A percentile compares a stretch with the other conserved stretches of the same genome.
Evolutionary conservation across 2,797 vertebrate species (phyloP).

Genomic region (Phrynocephalus guinanensis): DNA sequence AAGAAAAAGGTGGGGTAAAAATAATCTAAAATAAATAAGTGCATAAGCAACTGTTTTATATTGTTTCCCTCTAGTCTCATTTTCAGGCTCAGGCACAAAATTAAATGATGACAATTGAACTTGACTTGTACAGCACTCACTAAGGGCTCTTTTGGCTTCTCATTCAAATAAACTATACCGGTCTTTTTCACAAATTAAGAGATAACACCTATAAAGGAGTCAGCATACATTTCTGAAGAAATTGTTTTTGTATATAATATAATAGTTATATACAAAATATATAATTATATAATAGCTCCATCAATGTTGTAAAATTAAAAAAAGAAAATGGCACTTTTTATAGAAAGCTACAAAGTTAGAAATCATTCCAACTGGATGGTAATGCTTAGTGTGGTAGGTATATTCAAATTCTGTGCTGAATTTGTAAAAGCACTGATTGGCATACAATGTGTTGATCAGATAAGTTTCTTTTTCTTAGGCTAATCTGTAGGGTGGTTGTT

Average conservation of each 20-base stretch:
- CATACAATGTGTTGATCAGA: conserved; percentile 37
- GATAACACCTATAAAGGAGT: not conserved
- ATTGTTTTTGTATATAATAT: conserved; percentile 1
- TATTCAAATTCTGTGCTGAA: not conserved
- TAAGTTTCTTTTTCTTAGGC: conserved; percentile 44
- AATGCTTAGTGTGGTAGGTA: not conserved
- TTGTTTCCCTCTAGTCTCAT: not conserved
- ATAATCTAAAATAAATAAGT: no score
- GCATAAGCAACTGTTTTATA: not conserved
- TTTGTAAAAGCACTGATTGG: conserved; percentile 28
- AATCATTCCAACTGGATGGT: not conserved
- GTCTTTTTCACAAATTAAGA: not conserved
- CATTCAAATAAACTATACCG: not conserved
- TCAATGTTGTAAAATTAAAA: conserved; percentile 30
- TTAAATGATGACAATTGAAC: conserved; percentile 11
- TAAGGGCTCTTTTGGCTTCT: not conserved
- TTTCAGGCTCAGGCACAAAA: conserved; percentile 14
- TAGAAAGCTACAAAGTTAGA: not conserved
- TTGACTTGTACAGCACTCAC: not conserved
- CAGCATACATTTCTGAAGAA: conserved; percentile 27
- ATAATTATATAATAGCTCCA: not conserved
- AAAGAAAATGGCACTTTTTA: conserved; percentile 27
- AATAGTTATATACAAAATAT: no score
- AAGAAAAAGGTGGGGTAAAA: no score
- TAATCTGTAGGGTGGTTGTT: conserved; percentile 58